Evolutionary conservation across 1,140 invertebrate species (phyloP), one percentile per base, ranked within the genome.

Genomic region (Trichoplusia ni): DNA sequence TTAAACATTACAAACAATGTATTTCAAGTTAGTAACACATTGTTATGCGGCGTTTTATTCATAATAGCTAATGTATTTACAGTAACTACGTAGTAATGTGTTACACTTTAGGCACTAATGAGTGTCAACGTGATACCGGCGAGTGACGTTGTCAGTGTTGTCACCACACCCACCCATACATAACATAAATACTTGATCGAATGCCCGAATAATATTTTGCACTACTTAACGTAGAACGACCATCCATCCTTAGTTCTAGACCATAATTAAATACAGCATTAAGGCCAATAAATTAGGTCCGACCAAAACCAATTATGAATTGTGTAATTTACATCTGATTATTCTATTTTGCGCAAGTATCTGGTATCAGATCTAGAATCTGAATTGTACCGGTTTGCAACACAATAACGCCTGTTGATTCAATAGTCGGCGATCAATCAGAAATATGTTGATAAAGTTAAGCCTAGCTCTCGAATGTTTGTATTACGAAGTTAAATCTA

Each of bases 11-110:
- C 14, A 35, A 53, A 51, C 38, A 44, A 59, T 40, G 46, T 62
- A 49, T 67, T 49, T 53, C 51, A 58, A 44, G 53, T 38, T 40
- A 68, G 58, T 64, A 49, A 59, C 23, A 29, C 38, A 29, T 37
- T 67, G 51, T 40, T 25, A 35, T 40, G 27, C 27, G 35, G 46
- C 44, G 27, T 44, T 44, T 38, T 18, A 40, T 56, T 56, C 3
- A 38, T 14, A 38, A 38, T 3, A 13, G 6, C 6, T 38, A 25
- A 13, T 51, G 3, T 49, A 18, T 49, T 49, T 33, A n/a, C 3
- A 13, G 33, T 18, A 31, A 46, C 7, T 23, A 11, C 13, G 19
- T 7, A 13, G 8, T 1, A 25, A 29, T 11, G 13, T 9, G 21
- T 31, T 38, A 51, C 6, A 9, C 11, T 27, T 40, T 6, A 27